phyloP scores from a whole-genome alignment of 2,797 vertebrate genomes.

The Gymnothorax javanicus region DNA sequence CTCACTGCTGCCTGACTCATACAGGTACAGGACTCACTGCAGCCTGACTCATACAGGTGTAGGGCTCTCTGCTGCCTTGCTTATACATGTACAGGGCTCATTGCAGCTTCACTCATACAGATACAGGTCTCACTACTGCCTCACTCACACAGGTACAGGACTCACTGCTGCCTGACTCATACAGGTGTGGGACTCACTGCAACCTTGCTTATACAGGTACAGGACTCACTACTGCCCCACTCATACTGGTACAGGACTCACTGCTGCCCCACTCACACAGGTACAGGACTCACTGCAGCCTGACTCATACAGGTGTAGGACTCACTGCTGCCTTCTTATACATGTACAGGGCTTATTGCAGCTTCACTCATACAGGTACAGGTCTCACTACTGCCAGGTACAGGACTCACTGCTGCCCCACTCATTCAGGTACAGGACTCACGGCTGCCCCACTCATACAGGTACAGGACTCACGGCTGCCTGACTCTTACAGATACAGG shows the following conservation, averaged over 20 bases:
- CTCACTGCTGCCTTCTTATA: neutral
- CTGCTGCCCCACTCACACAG: neutral
- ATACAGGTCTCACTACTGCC: constrained; percentile 22
- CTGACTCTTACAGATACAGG: neutral
- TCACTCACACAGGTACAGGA: constrained; percentile 65
- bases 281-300: constrained; percentile 52
- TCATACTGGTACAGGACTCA: neutral
- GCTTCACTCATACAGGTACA: constrained; percentile 67
- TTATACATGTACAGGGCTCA: constrained; percentile 30
- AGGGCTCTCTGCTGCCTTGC: constrained; percentile 58
- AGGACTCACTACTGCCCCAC: constrained; percentile 17
- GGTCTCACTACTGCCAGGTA: neutral
- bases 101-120: constrained; percentile 50
- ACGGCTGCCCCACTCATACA: neutral
- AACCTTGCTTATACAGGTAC: neutral
- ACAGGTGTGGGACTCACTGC: neutral
- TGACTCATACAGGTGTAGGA: neutral
- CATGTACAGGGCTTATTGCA: constrained; percentile 20
- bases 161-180: neutral
- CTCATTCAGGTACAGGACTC: neutral
- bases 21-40: neutral
- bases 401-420: constrained; percentile 18
- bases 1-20: neutral
- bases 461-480: neutral
- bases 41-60: neutral